A percentile compares a stretch with the other conserved stretches of the same genome.
phyloP scores from a whole-genome alignment of 2,888 invertebrate genomes.

The Dynastes grantii region DNA sequence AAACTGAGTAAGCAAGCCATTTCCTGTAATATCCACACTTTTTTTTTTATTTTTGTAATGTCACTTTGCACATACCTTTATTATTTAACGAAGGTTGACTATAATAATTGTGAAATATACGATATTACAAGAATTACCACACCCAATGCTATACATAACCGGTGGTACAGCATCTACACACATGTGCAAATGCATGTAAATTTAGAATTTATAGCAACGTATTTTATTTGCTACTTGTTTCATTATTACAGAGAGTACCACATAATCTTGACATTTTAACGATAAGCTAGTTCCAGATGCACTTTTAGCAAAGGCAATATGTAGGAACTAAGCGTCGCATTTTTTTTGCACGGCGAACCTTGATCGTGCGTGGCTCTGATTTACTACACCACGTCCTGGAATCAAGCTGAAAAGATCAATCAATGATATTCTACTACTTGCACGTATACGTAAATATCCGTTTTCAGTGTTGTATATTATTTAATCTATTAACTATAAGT shows the following conservation, averaged over 20 bases:
- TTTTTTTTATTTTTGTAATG: too few relatives aligned
- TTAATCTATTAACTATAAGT: not conserved
- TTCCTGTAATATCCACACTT: too few relatives aligned
- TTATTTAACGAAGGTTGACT: conserved; percentile 6
- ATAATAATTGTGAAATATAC: conserved; percentile 19
- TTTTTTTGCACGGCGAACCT: not conserved
- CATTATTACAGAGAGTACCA: not conserved
- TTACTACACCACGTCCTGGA: not conserved
- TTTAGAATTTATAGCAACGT: conserved; percentile 11
- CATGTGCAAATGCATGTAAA: conserved; percentile 17
- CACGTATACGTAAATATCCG: not conserved
- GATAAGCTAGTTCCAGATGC: not conserved
- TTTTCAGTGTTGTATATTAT: not conserved
- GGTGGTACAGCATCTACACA: not conserved
- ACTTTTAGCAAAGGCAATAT: not conserved
- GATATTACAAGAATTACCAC: conserved; percentile 15
- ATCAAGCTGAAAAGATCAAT: not conserved
- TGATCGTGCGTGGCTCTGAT: conserved; percentile 21
- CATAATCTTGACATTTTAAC: conserved; percentile 31
- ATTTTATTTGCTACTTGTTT: not conserved
- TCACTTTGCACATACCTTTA: not conserved
- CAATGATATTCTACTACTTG: not conserved
- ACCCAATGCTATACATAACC: conserved; percentile 9
- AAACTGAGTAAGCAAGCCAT: too few relatives aligned
- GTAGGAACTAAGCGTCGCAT: not conserved